phyloP scores from a whole-genome alignment of 2,797 vertebrate species.

The Cichlasoma orientale region DNA sequence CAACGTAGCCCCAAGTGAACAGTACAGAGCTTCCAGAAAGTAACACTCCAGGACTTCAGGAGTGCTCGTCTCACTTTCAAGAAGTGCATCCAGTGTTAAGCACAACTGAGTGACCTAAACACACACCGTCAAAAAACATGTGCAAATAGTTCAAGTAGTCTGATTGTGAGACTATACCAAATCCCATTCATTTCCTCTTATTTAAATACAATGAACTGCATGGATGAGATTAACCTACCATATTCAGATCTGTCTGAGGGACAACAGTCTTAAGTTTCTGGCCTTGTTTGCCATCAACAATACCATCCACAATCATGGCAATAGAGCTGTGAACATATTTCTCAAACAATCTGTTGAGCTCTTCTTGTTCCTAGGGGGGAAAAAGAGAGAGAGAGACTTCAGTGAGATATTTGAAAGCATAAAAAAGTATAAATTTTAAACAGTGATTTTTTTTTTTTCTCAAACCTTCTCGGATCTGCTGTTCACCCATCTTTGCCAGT shows the following conservation, averaged over 20 bases:
- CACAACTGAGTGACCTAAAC: constrained; percentile 89
- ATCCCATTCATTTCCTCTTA: not conserved
- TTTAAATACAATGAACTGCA: not conserved
- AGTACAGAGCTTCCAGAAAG: constrained; percentile 94
- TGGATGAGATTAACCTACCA: constrained; percentile 81
- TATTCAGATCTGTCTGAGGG: constrained; percentile 94
- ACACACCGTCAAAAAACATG: constrained; percentile 19
- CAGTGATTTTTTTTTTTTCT: not conserved
- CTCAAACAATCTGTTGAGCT: constrained; percentile 85
- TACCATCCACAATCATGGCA: constrained; percentile 89
- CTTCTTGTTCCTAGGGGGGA: constrained; percentile 73
- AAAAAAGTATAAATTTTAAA: not conserved
- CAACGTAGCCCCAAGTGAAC: constrained; percentile 89
- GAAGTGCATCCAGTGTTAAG: constrained; percentile 86
- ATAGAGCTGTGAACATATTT: constrained; percentile 92
- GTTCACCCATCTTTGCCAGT: constrained; percentile 91
- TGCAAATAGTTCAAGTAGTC: not conserved
- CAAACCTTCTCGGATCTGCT: constrained; percentile 82
- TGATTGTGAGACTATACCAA: not conserved
- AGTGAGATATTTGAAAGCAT: not conserved
- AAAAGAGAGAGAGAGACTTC: constrained; percentile 23
- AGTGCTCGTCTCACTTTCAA: constrained; percentile 77
- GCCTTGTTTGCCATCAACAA: constrained; percentile 87
- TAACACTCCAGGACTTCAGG: constrained; percentile 86
- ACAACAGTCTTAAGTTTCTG: constrained; percentile 89